Conservation (phyloP, 2,797 vertebrate genomes). For the Meriones psammophilus region DNA sequence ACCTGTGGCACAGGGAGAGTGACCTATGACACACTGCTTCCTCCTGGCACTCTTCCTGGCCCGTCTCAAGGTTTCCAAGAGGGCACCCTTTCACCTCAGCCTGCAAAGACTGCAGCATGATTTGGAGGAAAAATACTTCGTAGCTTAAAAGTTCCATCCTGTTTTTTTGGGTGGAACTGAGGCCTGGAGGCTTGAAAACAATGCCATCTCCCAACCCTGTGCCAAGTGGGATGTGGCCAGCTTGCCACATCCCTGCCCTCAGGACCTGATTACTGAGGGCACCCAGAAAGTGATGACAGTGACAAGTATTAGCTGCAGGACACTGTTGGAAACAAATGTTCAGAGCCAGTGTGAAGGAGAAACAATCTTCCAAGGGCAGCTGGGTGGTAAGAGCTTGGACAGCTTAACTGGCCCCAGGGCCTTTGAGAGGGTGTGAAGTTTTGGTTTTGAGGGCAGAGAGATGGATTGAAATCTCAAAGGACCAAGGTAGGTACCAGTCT, state of each 20-base stretch:
- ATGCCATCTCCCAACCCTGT: not conserved
- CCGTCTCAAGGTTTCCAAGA: not conserved
- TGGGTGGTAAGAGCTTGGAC: not conserved
- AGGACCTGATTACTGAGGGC: not conserved
- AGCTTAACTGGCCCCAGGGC: not conserved
- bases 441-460: not conserved
- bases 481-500: not conserved
- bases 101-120: not conserved
- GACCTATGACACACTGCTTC: not conserved
- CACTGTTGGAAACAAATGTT: no score
- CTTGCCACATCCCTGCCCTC: not conserved
- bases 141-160: not conserved
- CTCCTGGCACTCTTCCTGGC: not conserved
- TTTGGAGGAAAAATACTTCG: not conserved
- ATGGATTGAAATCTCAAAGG: not conserved
- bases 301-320: not conserved
- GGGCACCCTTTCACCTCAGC: not conserved
- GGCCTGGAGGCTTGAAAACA: not conserved
- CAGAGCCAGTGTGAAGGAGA: not conserved
- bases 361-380: not conserved
- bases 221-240: rapidly evolving
- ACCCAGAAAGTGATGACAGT: not conserved
- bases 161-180: not conserved
- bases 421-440: not conserved
- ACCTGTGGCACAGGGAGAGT: slow-evolving; percentile 83